Conservation (phyloP, 2,797 vertebrate genomes). For the Anolis apletophallus region DNA sequence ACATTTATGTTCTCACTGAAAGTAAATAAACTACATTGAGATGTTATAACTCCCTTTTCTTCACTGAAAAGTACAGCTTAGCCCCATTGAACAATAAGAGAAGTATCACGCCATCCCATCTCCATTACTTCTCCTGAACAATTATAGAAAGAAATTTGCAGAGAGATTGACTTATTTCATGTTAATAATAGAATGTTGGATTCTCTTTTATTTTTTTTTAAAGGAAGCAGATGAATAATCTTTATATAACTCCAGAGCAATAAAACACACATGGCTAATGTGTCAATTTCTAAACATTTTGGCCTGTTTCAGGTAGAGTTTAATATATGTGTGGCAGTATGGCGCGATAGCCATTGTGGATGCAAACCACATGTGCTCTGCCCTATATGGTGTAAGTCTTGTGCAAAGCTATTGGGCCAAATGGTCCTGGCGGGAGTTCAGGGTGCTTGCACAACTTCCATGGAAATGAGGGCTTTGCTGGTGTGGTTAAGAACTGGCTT, state of each 20-base stretch:
- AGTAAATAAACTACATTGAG: not conserved
- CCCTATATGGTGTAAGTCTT: not conserved
- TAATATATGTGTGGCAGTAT: not conserved
- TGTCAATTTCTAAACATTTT: not conserved
- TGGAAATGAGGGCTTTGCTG: not conserved
- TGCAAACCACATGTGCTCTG: not conserved
- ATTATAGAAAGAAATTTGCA: conserved; percentile 8
- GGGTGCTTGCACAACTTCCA: conserved; percentile 20
- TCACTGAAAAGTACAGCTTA: not conserved
- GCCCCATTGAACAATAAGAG: not conserved
- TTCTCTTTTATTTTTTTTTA: conserved; percentile 51
- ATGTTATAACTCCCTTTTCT: not conserved
- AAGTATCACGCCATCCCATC: not conserved
- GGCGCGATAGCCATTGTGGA: not conserved
- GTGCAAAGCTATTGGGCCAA: not conserved
- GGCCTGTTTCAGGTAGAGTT: conserved; percentile 36
- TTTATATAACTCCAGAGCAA: conserved; percentile 54
- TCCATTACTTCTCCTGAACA: conserved; percentile 9
- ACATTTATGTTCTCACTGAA: not conserved
- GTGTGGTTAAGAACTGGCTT: conserved; percentile 22
- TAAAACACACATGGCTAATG: conserved; percentile 54
- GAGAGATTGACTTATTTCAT: not conserved
- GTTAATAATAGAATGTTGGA: conserved; percentile 36
- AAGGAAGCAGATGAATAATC: conserved; percentile 61
- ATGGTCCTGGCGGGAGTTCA: not conserved